Evolutionary conservation across 1,140 invertebrate genomes (phyloP).

Genomic region (Saccostrea cuccullata): DNA sequence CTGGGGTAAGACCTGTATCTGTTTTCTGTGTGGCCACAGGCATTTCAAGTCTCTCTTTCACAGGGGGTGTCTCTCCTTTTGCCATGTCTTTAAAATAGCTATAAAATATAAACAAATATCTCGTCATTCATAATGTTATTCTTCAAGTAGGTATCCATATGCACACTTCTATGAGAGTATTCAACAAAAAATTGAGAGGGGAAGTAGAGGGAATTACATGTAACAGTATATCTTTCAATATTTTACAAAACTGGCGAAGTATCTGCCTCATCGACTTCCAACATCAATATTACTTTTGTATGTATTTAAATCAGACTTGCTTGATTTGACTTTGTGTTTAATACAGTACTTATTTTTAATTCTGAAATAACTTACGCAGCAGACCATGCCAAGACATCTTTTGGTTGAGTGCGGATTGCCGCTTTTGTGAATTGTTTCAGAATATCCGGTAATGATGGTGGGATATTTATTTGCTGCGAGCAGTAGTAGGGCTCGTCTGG

Average conservation of each 20-base stretch:
- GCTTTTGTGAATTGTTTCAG: conserved; percentile 92
- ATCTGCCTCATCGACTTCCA: too few species aligned
- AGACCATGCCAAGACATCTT: conserved; percentile 90
- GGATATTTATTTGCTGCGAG: conserved; percentile 84
- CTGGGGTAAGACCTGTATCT: conserved; percentile 85
- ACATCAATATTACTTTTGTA: too few species aligned
- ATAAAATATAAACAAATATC: conserved; percentile 39
- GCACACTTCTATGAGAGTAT: too few species aligned
- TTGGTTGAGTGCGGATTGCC: conserved; percentile 92
- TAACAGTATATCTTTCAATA: too few species aligned
- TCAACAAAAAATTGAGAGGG: too few species aligned
- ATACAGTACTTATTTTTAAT: too few species aligned
- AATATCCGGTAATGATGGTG: conserved; percentile 89
- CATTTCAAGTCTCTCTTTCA: conserved; percentile 84
- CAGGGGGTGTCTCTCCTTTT: conserved; percentile 79
- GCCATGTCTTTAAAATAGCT: conserved; percentile 79
- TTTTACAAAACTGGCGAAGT: too few species aligned
- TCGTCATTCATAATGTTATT: too few species aligned
- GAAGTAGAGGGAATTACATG: too few species aligned
- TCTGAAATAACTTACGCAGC: conserved; percentile 77
- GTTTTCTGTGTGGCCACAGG: conserved; percentile 79
- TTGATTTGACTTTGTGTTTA: too few species aligned
- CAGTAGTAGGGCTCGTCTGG: conserved; percentile 79
- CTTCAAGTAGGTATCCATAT: too few species aligned
- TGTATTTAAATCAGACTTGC: too few species aligned